Percentiles rank a stretch among this genome's conserved stretches.
Conservation (phyloP, 2,113 vertebrate genomes). For the Phoxinus phoxinus region DNA sequence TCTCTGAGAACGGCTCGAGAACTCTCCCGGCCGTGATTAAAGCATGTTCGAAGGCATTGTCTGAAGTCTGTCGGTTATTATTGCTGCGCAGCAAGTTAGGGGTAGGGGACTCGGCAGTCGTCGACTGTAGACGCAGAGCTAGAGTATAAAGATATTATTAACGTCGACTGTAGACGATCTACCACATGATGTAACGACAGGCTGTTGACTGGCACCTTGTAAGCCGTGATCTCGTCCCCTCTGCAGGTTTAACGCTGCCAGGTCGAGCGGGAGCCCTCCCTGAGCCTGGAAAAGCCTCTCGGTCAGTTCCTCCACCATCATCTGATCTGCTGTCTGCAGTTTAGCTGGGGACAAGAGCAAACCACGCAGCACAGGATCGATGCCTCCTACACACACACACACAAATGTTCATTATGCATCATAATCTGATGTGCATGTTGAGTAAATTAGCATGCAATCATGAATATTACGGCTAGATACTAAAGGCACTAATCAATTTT, state of each 20-base stretch:
- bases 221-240: conserved; percentile 84
- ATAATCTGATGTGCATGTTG: background rate
- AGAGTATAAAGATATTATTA: too few species aligned
- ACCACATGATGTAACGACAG: too few species aligned
- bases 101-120: too few species aligned
- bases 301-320: conserved; percentile 84
- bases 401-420: background rate
- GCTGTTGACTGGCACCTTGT: conserved; percentile 71
- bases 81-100: too few species aligned
- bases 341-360: conserved; percentile 78
- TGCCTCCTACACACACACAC: conserved; percentile 72
- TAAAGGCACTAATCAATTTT: background rate
- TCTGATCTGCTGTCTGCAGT: conserved; percentile 78
- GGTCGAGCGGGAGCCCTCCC: conserved; percentile 81
- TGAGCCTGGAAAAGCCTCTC: conserved; percentile 81
- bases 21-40: too few species aligned
- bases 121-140: too few species aligned
- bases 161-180: too few species aligned
- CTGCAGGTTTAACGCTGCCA: conserved; percentile 84
- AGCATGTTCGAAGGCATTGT: too few species aligned
- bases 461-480: background rate
- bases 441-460: background rate
- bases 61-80: too few species aligned
- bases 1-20: too few species aligned
- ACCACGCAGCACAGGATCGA: conserved; percentile 80